phyloP scores from a whole-genome alignment of 2,113 vertebrate species.

The Rhinoptilus africanus region DNA sequence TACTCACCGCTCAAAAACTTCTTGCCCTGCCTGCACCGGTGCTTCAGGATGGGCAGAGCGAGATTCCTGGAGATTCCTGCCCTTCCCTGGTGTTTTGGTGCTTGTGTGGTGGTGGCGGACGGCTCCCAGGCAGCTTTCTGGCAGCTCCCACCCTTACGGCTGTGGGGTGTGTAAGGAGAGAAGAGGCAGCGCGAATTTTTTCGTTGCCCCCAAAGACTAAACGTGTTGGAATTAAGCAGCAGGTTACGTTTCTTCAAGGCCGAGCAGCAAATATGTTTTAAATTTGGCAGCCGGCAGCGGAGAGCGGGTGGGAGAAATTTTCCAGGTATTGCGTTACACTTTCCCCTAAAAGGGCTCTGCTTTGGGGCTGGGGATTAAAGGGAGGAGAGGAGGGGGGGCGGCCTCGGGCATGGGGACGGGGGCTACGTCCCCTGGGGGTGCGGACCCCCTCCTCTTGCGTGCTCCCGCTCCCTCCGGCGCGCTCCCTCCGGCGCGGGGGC shows the following conservation, averaged over 20 bases:
- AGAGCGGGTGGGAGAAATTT: slow-evolving; percentile 63
- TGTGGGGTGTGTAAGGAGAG: background rate
- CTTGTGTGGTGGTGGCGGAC: background rate
- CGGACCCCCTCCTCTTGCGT: fast-evolving
- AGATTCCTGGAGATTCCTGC: background rate
- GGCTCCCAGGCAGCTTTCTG: slow-evolving; percentile 25
- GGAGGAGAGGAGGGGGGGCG: background rate
- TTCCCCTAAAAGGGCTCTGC: slow-evolving; percentile 60
- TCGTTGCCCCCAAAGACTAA: background rate
- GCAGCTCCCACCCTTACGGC: background rate
- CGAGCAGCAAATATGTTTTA: slow-evolving; percentile 64
- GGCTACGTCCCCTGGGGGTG: background rate
- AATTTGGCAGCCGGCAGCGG: slow-evolving; percentile 46
- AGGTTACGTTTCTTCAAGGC: slow-evolving; percentile 50
- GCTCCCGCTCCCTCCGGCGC: background rate
- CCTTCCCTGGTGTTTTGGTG: background rate
- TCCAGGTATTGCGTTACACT: slow-evolving; percentile 67
- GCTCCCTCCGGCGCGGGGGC: background rate
- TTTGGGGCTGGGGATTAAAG: slow-evolving; percentile 32
- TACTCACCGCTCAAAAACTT: background rate
- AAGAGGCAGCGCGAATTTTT: background rate
- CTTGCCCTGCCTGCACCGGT: background rate
- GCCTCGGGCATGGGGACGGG: background rate
- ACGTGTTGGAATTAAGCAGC: slow-evolving; percentile 37
- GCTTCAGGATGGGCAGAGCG: background rate